phyloP scores from a whole-genome alignment of 2,797 vertebrate genomes.

The Antrozous pallidus region DNA sequence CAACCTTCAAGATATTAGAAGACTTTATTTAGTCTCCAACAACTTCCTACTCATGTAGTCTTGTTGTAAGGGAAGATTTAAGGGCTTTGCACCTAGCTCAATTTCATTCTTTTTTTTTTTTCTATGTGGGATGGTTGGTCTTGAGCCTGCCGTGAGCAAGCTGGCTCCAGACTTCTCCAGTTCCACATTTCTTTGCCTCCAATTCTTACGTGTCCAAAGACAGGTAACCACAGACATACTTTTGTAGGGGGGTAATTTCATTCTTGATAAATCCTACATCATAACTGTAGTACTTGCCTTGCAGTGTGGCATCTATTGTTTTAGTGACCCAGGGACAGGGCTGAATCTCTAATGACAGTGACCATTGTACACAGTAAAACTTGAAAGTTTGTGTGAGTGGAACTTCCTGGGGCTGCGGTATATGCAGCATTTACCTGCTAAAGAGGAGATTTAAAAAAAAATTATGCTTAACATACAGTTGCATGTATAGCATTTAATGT shows the following conservation, averaged over 20 bases:
- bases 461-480: not conserved
- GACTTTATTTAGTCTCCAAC: not conserved
- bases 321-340: not conserved
- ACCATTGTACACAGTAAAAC: not conserved
- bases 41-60: not conserved
- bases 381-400: not conserved
- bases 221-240: too few species aligned
- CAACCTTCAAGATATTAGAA: not conserved
- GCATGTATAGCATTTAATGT: not conserved
- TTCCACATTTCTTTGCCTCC: too few species aligned
- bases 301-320: not conserved
- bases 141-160: too few species aligned
- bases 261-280: not conserved
- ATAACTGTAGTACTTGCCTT: not conserved
- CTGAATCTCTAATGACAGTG: not conserved
- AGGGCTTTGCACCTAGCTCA: not conserved
- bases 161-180: too few species aligned
- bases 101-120: too few species aligned
- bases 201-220: too few species aligned
- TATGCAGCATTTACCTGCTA: not conserved
- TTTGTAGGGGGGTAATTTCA: too few species aligned
- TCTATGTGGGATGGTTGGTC: too few species aligned
- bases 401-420: not conserved
- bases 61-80: not conserved
- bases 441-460: not conserved